Evolutionary conservation across 1,140 invertebrate species (phyloP).

Genomic region (Thrips palmi): DNA sequence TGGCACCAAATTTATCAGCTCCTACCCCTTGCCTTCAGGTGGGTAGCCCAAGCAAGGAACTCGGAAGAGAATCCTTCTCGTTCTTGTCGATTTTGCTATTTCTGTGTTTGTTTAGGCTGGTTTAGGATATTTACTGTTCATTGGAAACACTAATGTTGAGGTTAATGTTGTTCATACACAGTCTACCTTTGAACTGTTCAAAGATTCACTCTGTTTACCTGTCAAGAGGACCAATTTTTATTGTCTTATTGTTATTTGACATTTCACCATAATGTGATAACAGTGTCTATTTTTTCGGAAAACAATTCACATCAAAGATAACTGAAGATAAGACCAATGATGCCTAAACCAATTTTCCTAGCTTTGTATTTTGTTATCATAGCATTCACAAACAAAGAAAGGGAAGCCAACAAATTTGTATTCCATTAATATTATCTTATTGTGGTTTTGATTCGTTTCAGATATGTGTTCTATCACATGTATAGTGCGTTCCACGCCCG

Average conservation of each 20-base stretch:
- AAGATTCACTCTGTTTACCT: constrained; percentile 7
- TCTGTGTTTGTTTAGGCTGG: neutral
- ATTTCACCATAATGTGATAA: no score
- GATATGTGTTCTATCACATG: constrained; percentile 46
- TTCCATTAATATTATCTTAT: constrained; percentile 6
- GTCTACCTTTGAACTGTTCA: neutral
- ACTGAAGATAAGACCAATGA: neutral
- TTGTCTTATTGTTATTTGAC: no score
- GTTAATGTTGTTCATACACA: neutral
- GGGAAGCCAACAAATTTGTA: neutral
- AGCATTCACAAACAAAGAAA: no score
- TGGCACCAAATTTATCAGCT: constrained; percentile 43
- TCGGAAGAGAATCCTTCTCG: neutral
- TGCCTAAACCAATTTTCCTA: constrained; percentile 1
- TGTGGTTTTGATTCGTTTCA: constrained; percentile 23
- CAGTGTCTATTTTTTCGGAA: neutral
- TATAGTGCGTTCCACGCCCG: constrained; percentile 33
- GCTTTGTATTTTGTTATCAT: constrained; percentile 3
- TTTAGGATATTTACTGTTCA: neutral
- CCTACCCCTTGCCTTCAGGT: constrained; percentile 40
- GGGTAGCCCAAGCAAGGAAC: constrained; percentile 13
- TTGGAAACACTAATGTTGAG: neutral
- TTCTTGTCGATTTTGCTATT: neutral
- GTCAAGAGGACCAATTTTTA: no score
- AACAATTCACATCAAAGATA: constrained; percentile 7